These are phyloP conservation scores for Dilophus febrilis DNA, from an alignment of 2,888 invertebrate genomes.

Conservation along the genomic window DNA sequence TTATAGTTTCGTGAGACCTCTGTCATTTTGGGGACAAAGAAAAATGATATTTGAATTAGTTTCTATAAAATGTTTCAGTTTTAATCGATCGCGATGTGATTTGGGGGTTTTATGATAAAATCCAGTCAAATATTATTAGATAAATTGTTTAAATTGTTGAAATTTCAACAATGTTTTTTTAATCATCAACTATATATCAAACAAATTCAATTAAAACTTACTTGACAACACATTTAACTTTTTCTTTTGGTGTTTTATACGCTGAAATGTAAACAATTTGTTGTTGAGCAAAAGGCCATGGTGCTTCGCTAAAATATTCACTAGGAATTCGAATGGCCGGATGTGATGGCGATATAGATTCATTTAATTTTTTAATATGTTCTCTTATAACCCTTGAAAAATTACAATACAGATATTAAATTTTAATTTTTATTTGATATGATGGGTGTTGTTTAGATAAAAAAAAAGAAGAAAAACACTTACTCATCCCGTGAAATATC, in stretches of 20 bases:
- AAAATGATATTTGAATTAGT: no score
- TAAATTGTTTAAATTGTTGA: no score
- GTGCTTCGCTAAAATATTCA: slow-evolving; percentile 76
- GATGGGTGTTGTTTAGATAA: no score
- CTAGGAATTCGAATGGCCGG: slow-evolving; percentile 67
- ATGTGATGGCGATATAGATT: slow-evolving; percentile 59
- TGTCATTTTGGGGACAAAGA: no score
- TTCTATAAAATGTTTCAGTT: no score
- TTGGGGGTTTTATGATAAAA: no score
- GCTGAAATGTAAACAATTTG: slow-evolving; percentile 77
- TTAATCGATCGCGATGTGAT: no score
- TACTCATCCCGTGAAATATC: slow-evolving; percentile 82
- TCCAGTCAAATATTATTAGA: no score
- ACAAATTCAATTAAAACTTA: slow-evolving; percentile 11
- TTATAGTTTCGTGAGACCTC: no score
- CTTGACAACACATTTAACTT: slow-evolving; percentile 36
- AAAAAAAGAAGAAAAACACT: slow-evolving; percentile 21
- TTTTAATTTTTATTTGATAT: no score
- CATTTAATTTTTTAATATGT: slow-evolving; percentile 69
- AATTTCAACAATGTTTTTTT: no score
- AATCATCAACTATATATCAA: neutral
- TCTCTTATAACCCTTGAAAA: slow-evolving; percentile 58
- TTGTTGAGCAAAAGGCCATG: slow-evolving; percentile 89
- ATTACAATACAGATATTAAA: no score
- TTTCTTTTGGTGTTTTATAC: slow-evolving; percentile 79